phyloP scores from a whole-genome alignment of 1,140 invertebrate species.

The Diuraphis noxia region DNA sequence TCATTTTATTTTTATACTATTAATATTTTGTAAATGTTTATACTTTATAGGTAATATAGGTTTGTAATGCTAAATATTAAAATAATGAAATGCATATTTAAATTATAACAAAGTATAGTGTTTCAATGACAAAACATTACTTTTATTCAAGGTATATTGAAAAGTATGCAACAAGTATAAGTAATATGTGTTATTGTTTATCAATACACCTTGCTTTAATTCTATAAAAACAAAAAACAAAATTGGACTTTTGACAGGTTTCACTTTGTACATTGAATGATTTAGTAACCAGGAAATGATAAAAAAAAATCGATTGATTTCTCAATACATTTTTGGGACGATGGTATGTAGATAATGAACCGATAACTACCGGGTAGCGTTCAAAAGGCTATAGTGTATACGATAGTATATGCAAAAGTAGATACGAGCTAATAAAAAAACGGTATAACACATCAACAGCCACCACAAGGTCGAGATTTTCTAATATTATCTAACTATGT shows the following conservation, averaged over 20 bases:
- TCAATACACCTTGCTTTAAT: neutral
- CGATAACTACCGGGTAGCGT: neutral
- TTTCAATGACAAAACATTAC: neutral
- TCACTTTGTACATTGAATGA: neutral
- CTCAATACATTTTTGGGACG: neutral
- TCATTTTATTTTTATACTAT: too few relatives aligned
- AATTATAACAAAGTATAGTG: neutral
- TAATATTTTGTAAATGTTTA: neutral
- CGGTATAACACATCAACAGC: neutral
- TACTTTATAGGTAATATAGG: neutral
- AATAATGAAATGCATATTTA: neutral
- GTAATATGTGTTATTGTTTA: neutral
- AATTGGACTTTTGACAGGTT: slow-evolving; percentile 37
- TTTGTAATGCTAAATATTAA: neutral
- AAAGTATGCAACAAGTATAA: neutral
- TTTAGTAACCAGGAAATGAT: slow-evolving; percentile 12
- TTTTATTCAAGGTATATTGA: neutral
- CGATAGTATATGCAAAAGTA: neutral
- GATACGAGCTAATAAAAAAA: neutral
- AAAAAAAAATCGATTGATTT: neutral
- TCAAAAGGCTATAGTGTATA: slow-evolving; percentile 13
- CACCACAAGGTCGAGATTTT: slow-evolving; percentile 29
- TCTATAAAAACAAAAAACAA: neutral
- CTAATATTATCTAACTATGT: slow-evolving; percentile 45
- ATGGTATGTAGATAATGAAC: neutral